Evolutionary conservation across 2,797 vertebrate species (phyloP), one percentile per base, ranked within the genome.

Genomic region (Catamblyrhynchus diadema): DNA sequence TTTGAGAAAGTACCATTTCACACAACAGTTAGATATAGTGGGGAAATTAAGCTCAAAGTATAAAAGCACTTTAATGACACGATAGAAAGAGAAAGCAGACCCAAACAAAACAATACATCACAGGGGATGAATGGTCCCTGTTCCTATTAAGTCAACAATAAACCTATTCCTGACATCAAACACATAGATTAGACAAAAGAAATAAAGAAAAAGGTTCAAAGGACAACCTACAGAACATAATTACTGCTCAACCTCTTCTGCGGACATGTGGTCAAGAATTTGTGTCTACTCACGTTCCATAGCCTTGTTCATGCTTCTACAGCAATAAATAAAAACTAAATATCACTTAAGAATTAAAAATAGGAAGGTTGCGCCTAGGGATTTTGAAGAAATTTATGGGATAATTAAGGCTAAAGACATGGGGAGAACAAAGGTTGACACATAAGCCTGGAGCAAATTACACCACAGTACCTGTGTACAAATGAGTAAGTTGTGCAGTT

Each of bases 281-380:
- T 66, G 64, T 71, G 64, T 47, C 47, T 89, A 22, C 56, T 89
- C 94, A 95, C 27, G 4, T 86, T 86, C 69, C 0, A 0, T 39
- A 70, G 57, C 48, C 45, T 74, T 1, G 1, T 24, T 85, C 69
- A 50, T 74, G 30, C 79, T 91, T 60, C 56, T 65, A 73, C 12
- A 54, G 79, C 80, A 93, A 95, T 95, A 96, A 96, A 95, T 93
- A 87, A 94, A 89, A 91, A 59, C 35, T 61, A 71, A 91, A 14
- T 42, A 78, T 61, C 13, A 5, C 61, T 93, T 81, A 61, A 47
- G 73, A 47, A 78, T 54, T 78, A 62, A 70, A 64, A 39, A 82
- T 39, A 59, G 37, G 39, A 91, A 90, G 35, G 53, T 42, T 51
- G 13, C 1, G 0, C 24, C 14, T 24, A 35, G 19, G 24, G 48